These are phyloP conservation scores for Rhagonycha fulva DNA, from an alignment of 2,888 invertebrate species.

Conservation along the genomic window DNA sequence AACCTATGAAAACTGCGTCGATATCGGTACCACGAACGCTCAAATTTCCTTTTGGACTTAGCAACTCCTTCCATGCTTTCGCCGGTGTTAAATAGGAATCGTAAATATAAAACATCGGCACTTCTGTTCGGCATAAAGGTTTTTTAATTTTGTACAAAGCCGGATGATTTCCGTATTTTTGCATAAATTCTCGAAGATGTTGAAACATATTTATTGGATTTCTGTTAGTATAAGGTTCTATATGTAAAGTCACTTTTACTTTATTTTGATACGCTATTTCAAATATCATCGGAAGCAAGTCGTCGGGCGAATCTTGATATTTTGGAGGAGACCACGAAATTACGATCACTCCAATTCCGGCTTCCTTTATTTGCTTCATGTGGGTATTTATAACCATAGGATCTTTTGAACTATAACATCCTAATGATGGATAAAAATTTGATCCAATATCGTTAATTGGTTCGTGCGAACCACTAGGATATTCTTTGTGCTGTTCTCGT, in stretches of 20 bases:
- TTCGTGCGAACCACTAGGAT: constrained; percentile 56
- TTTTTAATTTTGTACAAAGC: constrained; percentile 59
- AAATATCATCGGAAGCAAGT: constrained; percentile 42
- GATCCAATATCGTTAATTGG: constrained; percentile 62
- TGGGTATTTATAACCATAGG: constrained; percentile 55
- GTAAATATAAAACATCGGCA: constrained; percentile 65
- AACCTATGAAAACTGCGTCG: constrained; percentile 63
- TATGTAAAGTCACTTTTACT: constrained; percentile 61
- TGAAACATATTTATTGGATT: constrained; percentile 56
- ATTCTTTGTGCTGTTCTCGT: constrained; percentile 51
- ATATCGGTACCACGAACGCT: constrained; percentile 59
- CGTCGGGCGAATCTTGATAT: constrained; percentile 44
- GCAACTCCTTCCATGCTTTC: constrained; percentile 59
- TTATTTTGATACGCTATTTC: constrained; percentile 51
- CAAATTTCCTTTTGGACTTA: constrained; percentile 50
- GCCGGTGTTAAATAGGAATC: constrained; percentile 62
- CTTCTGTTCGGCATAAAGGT: constrained; percentile 37
- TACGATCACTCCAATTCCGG: constrained; percentile 58
- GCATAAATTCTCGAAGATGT: constrained; percentile 54
- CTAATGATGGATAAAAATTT: constrained; percentile 59
- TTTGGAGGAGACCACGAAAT: constrained; percentile 61
- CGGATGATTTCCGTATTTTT: constrained; percentile 59
- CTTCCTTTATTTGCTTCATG: constrained; percentile 56
- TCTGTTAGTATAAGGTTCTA: constrained; percentile 61
- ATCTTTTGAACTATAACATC: constrained; percentile 60